Evolutionary conservation across 2,888 invertebrate species (phyloP), one percentile per base, ranked within the genome.

Genomic region (Pachymerium ferrugineum): DNA sequence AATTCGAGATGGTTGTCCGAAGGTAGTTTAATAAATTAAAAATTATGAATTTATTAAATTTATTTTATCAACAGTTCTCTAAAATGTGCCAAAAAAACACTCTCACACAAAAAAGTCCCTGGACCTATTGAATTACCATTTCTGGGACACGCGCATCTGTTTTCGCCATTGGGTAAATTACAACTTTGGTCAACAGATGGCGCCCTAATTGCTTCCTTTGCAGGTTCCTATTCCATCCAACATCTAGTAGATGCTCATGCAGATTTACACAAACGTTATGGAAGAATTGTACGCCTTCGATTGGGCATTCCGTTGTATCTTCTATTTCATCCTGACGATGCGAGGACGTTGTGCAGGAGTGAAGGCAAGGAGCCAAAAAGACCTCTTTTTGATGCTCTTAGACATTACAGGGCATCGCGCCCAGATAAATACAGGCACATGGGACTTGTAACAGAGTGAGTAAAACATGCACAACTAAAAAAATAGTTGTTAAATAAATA

Each of bases 361-460:
- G 87, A 87, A 78, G 87, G 86, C 8, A 82, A 82, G 76, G 80
- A 78, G 70, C 87, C 87, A 0, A 77, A 82, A 74, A 82, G 87
- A 54, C 85, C 85, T 1, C 83, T 86, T 2, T 84, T 88, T 78
- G 85, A 86, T 47, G 86, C 86, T 0, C 81, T 86, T 6, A 81
- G 83, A 73, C 79, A 84, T 76, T 86, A 85, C 77, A 79, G 87
- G 62, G 78, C 83, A 76, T 81, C 83, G 76, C 78, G 79, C 16
- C 79, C 81, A 29, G 77, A 82, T 76, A 76, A 77, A 5, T 83
- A 81, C 76, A 80, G 79, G 12, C 85, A 86, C 74, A 84, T 84
- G 10, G 87, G 87, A 12, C 81, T 87, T 4, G 86, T 87, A 14
- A 86, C 86, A 75, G 85, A 85, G 85, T 85, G 78, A 79, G 81